Evolutionary conservation across 2,888 invertebrate species (phyloP).

Genomic region (Heterodera filipjevi): DNA sequence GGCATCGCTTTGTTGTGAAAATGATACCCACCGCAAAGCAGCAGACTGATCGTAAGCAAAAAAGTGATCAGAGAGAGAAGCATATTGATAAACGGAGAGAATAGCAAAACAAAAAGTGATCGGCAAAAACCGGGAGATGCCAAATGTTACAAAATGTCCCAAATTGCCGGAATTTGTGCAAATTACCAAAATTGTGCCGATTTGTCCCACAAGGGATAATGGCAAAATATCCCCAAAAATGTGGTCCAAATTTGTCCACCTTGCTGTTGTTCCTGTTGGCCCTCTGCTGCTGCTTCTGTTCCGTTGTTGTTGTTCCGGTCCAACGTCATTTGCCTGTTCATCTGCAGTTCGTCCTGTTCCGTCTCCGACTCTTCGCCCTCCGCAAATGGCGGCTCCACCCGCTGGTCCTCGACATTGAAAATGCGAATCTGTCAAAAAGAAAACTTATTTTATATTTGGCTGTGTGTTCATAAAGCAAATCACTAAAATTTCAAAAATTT

Average conservation of each 20-base stretch:
- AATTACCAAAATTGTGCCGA: not conserved
- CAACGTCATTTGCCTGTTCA: not conserved
- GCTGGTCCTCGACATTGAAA: conserved; percentile 1
- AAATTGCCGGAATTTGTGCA: not conserved
- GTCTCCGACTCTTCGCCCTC: not conserved
- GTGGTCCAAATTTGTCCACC: not conserved
- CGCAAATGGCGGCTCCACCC: not conserved
- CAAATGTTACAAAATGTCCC: not conserved
- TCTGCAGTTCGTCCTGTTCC: not conserved
- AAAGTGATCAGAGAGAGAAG: too few species aligned
- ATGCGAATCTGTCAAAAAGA: not conserved
- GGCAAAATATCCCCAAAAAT: not conserved
- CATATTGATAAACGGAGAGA: too few species aligned
- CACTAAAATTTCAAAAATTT: too few species aligned
- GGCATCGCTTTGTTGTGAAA: too few species aligned
- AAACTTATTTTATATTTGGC: too few species aligned
- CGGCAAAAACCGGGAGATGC: too few species aligned
- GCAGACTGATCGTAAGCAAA: too few species aligned
- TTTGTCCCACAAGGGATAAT: too few species aligned
- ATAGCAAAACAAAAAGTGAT: too few species aligned
- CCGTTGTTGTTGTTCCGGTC: not conserved
- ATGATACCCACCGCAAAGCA: too few species aligned
- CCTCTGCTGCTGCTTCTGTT: not conserved
- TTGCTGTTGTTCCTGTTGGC: not conserved
- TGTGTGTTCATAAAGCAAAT: too few species aligned